These are phyloP conservation scores for Pedetes capensis DNA, from an alignment of 2,113 vertebrate species.

Conservation along the genomic window DNA sequence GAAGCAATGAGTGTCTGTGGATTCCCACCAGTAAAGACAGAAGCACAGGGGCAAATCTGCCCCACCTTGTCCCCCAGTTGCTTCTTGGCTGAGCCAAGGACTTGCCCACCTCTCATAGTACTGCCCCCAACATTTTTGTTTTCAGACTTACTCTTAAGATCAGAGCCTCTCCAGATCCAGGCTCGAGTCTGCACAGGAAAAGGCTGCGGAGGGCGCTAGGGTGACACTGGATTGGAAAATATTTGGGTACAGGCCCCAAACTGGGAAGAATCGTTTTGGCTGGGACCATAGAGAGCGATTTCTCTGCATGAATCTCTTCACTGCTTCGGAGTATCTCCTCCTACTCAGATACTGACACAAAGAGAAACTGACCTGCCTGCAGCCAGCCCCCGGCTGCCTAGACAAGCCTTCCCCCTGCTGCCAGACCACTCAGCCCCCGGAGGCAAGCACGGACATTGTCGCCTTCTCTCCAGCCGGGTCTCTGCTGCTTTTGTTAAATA, in stretches of 20 bases:
- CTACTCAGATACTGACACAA: conserved; percentile 64
- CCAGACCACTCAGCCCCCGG: background rate
- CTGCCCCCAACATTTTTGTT: conserved; percentile 53
- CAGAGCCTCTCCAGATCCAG: background rate
- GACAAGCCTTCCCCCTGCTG: conserved; percentile 1
- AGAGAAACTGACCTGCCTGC: conserved; percentile 59
- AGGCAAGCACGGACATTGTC: background rate
- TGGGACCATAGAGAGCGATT: background rate
- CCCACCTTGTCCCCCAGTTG: background rate
- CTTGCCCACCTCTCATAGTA: conserved; percentile 28
- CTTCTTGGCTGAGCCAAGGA: conserved; percentile 8
- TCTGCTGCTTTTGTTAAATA: conserved; percentile 72
- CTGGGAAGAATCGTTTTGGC: conserved; percentile 37
- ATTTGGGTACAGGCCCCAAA: conserved; percentile 40
- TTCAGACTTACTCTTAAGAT: background rate
- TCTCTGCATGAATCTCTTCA: background rate
- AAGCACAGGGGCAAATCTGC: background rate
- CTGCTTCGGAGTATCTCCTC: background rate
- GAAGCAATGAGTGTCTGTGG: background rate
- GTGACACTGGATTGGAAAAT: conserved; percentile 43
- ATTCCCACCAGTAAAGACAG: background rate
- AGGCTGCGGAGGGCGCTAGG: background rate
- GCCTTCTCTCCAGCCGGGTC: conserved; percentile 75
- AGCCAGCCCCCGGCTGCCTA: background rate
- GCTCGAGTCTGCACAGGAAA: background rate